phyloP scores from a whole-genome alignment of 2,888 invertebrate genomes.

The Drosophila melanosoma region DNA sequence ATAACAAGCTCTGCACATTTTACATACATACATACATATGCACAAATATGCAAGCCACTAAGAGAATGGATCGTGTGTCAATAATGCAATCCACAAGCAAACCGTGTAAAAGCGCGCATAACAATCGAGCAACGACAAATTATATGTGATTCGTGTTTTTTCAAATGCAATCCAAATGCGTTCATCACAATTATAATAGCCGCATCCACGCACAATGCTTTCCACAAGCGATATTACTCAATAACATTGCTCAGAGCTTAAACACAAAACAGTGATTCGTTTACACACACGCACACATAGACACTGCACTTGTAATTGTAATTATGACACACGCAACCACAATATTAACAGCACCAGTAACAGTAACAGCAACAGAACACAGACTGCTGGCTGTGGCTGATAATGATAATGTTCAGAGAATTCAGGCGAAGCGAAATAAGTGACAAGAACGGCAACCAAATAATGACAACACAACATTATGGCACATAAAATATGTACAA shows the following conservation, averaged over 20 bases:
- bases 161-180: slow-evolving; percentile 1
- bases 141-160: neutral
- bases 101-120: neutral
- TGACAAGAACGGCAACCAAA: slow-evolving; percentile 36
- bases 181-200: neutral
- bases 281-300: slow-evolving; percentile 7
- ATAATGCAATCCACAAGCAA: slow-evolving; percentile 1
- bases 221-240: slow-evolving; percentile 34
- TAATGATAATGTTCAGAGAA: slow-evolving; percentile 38
- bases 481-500: slow-evolving; percentile 2
- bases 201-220: slow-evolving; percentile 18
- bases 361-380: slow-evolving; percentile 3
- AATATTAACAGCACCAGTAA: slow-evolving; percentile 18
- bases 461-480: slow-evolving; percentile 40
- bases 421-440: slow-evolving; percentile 15
- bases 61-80: neutral
- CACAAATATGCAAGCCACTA: neutral
- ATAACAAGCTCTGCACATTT: neutral
- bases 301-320: slow-evolving; percentile 53
- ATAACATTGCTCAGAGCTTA: slow-evolving; percentile 34
- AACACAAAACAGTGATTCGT: slow-evolving; percentile 22
- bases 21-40: neutral
- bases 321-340: slow-evolving; percentile 39
- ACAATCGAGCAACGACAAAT: neutral
- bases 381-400: slow-evolving; percentile 26